Base-by-base conservation (phyloP, 2,888 invertebrate species). In the Dione vanillae region DNA sequence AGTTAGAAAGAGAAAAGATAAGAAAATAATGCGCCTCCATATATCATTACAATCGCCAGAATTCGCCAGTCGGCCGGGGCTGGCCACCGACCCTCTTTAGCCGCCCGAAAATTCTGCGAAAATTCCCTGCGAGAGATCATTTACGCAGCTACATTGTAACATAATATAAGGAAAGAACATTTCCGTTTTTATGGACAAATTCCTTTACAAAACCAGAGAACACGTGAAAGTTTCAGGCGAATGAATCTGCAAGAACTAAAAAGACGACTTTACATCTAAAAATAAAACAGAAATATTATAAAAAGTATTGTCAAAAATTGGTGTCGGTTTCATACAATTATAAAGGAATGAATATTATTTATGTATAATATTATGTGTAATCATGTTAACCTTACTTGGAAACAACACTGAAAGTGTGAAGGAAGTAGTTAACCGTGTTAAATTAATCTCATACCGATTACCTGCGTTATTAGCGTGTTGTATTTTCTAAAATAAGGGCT, bases 1-100 rank as follows among this genome's bases (percentile, higher is more conserved):
- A 90, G 91, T 89, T 90, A 92, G 91, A 90, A 89, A 90, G 89
- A 90, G 90, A 90, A 88, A 89, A 91, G 93, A 93, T 92, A 92
- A 92, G 93, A 91, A 92, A 91, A 92, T 92, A 93, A 93, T 92
- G 88, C 92, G 84, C 88, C 84, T 85, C 85, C 91, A 91, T 93
- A 93, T 92, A 92, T 93, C 92, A 93, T 92, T 87, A 85, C 89
- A 92, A 92, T 91, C 92, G 89, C 91, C 85, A 87, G 87, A 91
- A 91, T 89, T 91, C 89, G 86, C 81, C 82, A 85, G 83, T 81
- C 85, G 85, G 85, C 84, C 82, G 82, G 83, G 84, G 84, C 85
- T 85, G 86, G 85, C 87, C 86, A 87, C 80, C 84, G 87, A 91
- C 92, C 92, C 91, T 91, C 85, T 86, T 92, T 88, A 91, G 83